A percentile compares a stretch with the other conserved stretches of the same genome.
Conservation (phyloP, 2,888 invertebrate species). For the Hedya salicella region DNA sequence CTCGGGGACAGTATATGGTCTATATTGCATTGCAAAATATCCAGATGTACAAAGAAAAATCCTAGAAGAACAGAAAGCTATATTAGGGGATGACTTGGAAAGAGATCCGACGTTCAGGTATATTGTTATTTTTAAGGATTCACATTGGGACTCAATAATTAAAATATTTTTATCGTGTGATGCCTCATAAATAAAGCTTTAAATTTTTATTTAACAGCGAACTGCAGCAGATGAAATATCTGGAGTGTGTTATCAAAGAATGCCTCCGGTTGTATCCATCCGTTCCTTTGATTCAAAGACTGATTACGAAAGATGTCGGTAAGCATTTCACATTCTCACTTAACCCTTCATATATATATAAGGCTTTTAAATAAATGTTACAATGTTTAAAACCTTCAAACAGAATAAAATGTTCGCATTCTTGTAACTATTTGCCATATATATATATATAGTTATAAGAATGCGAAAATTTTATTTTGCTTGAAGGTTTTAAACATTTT, state of each 20-base stretch:
- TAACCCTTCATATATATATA: too few relatives aligned
- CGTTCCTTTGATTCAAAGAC: slow-evolving; percentile 78
- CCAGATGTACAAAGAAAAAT: slow-evolving; percentile 81
- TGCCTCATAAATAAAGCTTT: too few relatives aligned
- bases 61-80: slow-evolving; percentile 72
- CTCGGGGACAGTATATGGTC: slow-evolving; percentile 81
- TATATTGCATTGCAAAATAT: slow-evolving; percentile 80
- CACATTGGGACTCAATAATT: too few relatives aligned
- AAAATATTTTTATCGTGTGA: too few relatives aligned
- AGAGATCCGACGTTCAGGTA: slow-evolving; percentile 70
- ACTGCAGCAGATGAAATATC: slow-evolving; percentile 44
- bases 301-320: slow-evolving; percentile 69
- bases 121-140: slow-evolving; percentile 36
- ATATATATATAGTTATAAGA: too few relatives aligned
- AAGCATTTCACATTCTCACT: slow-evolving; percentile 36
- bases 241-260: slow-evolving; percentile 71
- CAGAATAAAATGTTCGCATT: too few relatives aligned
- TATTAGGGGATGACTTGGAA: slow-evolving; percentile 69
- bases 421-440: too few relatives aligned
- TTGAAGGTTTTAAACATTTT: too few relatives aligned
- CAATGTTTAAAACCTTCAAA: too few relatives aligned
- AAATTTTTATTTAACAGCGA: slow-evolving; percentile 40
- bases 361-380: too few relatives aligned
- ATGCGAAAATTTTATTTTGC: too few relatives aligned
- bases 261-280: slow-evolving; percentile 80